Percentiles rank a stretch among this genome's conserved stretches.
Conservation (phyloP, 1,140 invertebrate species). For the Leptopilina clavipes region DNA sequence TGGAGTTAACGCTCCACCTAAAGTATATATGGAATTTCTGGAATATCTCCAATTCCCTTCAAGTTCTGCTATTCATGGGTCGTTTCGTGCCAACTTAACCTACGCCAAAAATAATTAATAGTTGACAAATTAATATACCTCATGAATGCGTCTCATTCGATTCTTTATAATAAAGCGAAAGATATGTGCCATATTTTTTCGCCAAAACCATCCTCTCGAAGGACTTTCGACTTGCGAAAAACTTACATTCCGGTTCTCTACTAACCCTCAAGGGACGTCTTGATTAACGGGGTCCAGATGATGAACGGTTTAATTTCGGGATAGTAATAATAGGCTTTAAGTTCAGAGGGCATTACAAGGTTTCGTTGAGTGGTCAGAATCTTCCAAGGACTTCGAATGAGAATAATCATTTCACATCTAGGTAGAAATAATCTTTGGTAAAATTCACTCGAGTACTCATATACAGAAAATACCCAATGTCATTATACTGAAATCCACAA, state of each 20-base stretch:
- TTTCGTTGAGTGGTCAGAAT: conserved; percentile 10
- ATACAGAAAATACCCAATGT: too few species aligned
- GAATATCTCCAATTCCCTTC: neutral
- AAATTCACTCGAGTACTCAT: too few species aligned
- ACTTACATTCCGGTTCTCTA: conserved; percentile 18
- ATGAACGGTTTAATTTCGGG: conserved; percentile 29
- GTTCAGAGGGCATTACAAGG: conserved; percentile 27
- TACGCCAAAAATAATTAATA: neutral
- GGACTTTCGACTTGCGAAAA: neutral
- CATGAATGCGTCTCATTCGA: neutral
- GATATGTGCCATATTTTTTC: neutral
- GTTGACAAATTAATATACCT: neutral
- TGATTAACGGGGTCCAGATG: conserved; percentile 16
- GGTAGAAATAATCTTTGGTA: too few species aligned
- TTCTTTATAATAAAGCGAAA: neutral
- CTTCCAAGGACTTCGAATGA: neutral
- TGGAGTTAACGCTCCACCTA: neutral
- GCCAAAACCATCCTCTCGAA: neutral
- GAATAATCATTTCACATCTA: neutral
- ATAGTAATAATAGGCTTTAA: conserved; percentile 10
- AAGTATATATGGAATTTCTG: conserved; percentile 22
- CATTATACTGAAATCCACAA: too few species aligned
- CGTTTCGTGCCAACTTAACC: conserved; percentile 1
- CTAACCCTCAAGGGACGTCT: conserved; percentile 17
- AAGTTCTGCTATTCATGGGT: conserved; percentile 17